phyloP scores from a whole-genome alignment of 2,113 vertebrate genomes.

The Nestor notabilis region DNA sequence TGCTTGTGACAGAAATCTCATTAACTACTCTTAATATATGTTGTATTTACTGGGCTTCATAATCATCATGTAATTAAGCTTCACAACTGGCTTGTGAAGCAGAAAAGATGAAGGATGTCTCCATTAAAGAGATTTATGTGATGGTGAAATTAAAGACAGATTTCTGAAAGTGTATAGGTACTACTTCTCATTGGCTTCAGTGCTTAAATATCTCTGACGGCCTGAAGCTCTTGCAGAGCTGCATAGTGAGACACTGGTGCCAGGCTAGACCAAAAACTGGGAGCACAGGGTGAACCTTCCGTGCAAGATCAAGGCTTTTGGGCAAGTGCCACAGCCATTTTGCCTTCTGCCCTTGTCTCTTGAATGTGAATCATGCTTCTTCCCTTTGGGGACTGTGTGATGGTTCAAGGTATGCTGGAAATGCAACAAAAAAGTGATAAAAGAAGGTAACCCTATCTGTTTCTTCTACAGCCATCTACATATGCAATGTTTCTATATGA shows the following conservation, averaged over 20 bases:
- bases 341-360: neutral
- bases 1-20: slow-evolving; percentile 41
- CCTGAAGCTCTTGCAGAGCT: neutral
- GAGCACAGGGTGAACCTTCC: neutral
- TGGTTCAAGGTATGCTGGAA: neutral
- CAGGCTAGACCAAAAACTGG: neutral
- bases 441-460: neutral
- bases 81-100: slow-evolving; percentile 41
- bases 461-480: neutral
- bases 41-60: slow-evolving; percentile 52
- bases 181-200: neutral
- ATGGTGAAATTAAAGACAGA: neutral
- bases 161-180: neutral
- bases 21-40: slow-evolving; percentile 40
- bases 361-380: neutral
- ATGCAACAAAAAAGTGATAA: neutral
- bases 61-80: slow-evolving; percentile 38
- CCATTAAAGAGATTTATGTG: slow-evolving; percentile 35
- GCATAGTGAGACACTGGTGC: neutral
- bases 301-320: neutral
- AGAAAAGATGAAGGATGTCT: slow-evolving; percentile 54
- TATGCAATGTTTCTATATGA: accelerated
- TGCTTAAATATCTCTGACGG: neutral
- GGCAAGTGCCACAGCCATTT: neutral
- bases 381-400: neutral